Base-by-base conservation (phyloP, 1,140 invertebrate species). In the Trachelipus rathkii region DNA sequence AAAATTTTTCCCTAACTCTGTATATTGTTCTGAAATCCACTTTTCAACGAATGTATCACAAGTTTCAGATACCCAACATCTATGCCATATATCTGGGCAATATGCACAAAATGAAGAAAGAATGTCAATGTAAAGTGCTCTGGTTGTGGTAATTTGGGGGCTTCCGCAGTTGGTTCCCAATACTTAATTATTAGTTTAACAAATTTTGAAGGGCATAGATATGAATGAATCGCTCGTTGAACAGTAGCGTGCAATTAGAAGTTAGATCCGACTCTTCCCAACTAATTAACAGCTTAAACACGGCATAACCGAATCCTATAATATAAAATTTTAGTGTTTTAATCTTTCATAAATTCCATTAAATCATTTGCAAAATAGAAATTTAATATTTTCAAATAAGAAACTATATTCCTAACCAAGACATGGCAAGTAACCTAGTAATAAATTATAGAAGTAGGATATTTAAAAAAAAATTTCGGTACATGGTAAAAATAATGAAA, bases 71-170 rank as follows among this genome's bases (percentile, higher is more conserved):
- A 89, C 83, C n/a, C 88, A 23, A 89, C 89, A 84, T 96, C 91
- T 60, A 91, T 90, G 5, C 95, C 95, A 87, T 96, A 96, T 72
- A 91, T 91, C 86, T 97, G 95, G 9, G 95, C 92, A 83, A 97
- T 96, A 53, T 92, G 93, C 93, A 96, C 0, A 97, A 84, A 89
- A 97, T n/a, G 95, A 0, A 98, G 85, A 83, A 98, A 97, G 93
- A 60, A 97, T 92, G 85, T 98, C 95, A 97, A 98, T 15, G 96
- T 86, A 75, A 95, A 89, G 0, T n/a, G 92, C 92, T 82, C 93
- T 88, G 0, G 88, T 89, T 72, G 89, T 13, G 90, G 87, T 11
- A 88, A 88, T 82, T 91, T 91, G 2, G 88, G 87, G 68, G 87
- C 86, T 78, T 86, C 86, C 21, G 77, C 71, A 45, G 77, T 76